Evolutionary conservation across 2,888 invertebrate genomes (phyloP).

Genomic region (Drosophila hawaiiensis): DNA sequence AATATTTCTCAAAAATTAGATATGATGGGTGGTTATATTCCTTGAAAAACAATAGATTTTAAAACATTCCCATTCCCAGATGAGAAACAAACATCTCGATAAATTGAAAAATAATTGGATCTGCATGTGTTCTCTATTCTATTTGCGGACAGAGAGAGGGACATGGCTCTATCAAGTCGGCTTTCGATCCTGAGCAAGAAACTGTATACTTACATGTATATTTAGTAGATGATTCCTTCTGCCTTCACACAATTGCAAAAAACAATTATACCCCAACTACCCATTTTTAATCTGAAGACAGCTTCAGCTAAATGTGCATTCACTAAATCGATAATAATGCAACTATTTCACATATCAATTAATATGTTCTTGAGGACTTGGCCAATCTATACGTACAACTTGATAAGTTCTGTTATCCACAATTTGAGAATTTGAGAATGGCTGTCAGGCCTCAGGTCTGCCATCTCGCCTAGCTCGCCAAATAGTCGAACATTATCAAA

Average conservation of each 20-base stretch:
- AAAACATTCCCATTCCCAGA: neutral
- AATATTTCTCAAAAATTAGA: neutral
- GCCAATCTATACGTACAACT: neutral
- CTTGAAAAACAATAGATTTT: neutral
- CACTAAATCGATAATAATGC: neutral
- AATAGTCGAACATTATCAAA: slow-evolving; percentile 19
- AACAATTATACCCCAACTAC: no score
- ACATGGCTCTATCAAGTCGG: no score
- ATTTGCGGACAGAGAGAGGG: no score
- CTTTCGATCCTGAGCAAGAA: no score
- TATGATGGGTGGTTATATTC: neutral
- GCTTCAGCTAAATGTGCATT: neutral
- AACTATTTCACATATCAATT: neutral
- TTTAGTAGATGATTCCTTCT: neutral
- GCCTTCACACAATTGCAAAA: neutral
- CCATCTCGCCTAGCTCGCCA: slow-evolving; percentile 21
- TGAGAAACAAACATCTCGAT: no score
- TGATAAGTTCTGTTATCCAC: slow-evolving; percentile 20
- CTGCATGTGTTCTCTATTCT: no score
- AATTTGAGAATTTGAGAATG: slow-evolving; percentile 24
- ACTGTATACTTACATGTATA: no score
- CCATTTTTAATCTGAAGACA: neutral
- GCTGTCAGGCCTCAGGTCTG: slow-evolving; percentile 17
- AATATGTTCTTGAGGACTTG: neutral
- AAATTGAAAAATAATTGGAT: no score